Conservation (phyloP, 2,888 invertebrate species). For the Bhutanitis thaidina region DNA sequence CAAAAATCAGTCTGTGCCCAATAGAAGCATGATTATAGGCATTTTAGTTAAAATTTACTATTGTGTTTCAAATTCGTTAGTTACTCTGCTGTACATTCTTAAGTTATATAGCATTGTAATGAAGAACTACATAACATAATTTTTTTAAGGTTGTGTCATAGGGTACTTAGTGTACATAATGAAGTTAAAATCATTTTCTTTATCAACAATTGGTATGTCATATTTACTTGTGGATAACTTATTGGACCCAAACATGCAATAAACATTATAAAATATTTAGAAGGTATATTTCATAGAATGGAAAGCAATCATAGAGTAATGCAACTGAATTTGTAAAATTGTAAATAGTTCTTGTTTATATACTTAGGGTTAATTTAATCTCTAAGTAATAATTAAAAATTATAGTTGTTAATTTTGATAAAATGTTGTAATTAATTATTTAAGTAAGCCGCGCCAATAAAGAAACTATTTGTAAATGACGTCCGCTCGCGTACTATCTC, state of each 20-base stretch:
- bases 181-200: not conserved
- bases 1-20: too few species aligned
- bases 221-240: conserved; percentile 5
- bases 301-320: not conserved
- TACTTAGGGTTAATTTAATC: not conserved
- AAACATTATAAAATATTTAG: not conserved
- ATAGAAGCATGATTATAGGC: too few species aligned
- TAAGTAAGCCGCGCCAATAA: too few species aligned
- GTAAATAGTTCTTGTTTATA: not conserved
- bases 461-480: too few species aligned
- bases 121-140: not conserved
- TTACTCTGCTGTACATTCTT: too few species aligned
- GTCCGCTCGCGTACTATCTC: too few species aligned
- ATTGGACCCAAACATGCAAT: conserved; percentile 1
- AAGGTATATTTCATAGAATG: too few species aligned
- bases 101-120: too few species aligned
- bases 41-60: too few species aligned
- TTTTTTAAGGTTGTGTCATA: conserved; percentile 19
- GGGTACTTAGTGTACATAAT: conserved; percentile 5
- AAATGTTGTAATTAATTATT: not conserved
- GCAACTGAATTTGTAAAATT: not conserved
- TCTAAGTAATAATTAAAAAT: not conserved
- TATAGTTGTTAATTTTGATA: too few species aligned
- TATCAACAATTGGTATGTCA: conserved; percentile 9
- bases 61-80: too few species aligned